A percentile compares a stretch with the other conserved stretches of the same genome.
Conservation (phyloP, 2,888 invertebrate genomes). For the Alloscopus bannaensis region DNA sequence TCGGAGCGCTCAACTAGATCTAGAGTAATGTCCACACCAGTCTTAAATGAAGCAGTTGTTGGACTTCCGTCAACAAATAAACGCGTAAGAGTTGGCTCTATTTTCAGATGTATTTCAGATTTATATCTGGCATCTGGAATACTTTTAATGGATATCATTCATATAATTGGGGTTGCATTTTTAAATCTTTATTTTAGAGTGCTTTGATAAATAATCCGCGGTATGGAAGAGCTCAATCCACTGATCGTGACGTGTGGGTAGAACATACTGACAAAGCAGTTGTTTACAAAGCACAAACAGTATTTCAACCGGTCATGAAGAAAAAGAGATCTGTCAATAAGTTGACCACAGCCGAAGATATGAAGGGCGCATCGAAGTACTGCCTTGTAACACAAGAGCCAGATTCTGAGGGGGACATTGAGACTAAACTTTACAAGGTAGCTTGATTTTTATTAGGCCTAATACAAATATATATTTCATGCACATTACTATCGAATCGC, state of each 20-base stretch:
- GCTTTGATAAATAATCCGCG: constrained; percentile 84
- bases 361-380: constrained; percentile 83
- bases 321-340: constrained; percentile 87
- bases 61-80: constrained; percentile 23
- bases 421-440: constrained; percentile 93
- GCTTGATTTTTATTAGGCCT: neutral
- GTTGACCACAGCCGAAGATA: constrained; percentile 84
- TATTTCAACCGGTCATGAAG: constrained; percentile 89
- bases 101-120: no score
- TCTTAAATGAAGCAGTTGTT: constrained; percentile 34
- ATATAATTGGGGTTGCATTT: no score
- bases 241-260: constrained; percentile 86
- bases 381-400: constrained; percentile 94
- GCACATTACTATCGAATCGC: no score
- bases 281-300: constrained; percentile 84
- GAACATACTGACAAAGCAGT: constrained; percentile 88
- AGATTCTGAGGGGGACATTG: constrained; percentile 93
- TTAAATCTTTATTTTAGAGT: constrained; percentile 76
- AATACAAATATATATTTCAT: neutral
- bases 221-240: constrained; percentile 88
- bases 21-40: constrained; percentile 53
- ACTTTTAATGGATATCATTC: no score
- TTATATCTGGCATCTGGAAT: no score
- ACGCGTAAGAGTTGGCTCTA: constrained; percentile 44
- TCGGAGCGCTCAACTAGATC: constrained; percentile 27